Evolutionary conservation across 2,888 invertebrate species (phyloP).

Genomic region (Alviniconcha strummeri): DNA sequence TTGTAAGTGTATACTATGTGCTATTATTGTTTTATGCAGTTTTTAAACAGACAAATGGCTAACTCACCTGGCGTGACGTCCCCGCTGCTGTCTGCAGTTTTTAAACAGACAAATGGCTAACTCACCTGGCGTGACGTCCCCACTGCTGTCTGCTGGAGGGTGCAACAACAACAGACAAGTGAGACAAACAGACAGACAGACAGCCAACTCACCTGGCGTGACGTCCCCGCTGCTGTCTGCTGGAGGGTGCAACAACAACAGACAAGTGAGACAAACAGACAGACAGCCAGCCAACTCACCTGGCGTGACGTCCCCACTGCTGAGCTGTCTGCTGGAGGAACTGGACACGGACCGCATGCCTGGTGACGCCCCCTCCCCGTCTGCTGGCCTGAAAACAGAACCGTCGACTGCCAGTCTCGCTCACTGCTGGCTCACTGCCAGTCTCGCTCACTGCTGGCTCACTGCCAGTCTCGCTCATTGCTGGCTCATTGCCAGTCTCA

Average conservation of each 20-base stretch:
- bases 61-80: too few species aligned
- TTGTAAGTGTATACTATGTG: too few species aligned
- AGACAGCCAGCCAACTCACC: not conserved
- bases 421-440: not conserved
- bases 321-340: constrained; percentile 11
- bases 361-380: constrained; percentile 2
- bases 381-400: not conserved
- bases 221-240: too few species aligned
- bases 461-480: not conserved
- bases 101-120: not conserved
- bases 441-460: not conserved
- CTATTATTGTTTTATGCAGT: too few species aligned
- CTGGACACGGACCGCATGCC: constrained; percentile 18
- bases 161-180: not conserved
- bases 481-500: not conserved
- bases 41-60: not conserved
- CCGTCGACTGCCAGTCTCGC: not conserved
- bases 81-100: too few species aligned
- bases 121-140: constrained; percentile 11
- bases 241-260: not conserved
- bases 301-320: not conserved
- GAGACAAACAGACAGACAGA: not conserved
- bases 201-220: too few species aligned
- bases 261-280: not conserved
- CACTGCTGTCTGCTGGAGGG: constrained; percentile 4